A percentile compares a stretch with the other conserved stretches of the same genome.
These are phyloP conservation scores for Copsychus sechellarum DNA, from an alignment of 2,113 vertebrate species.

Conservation along the genomic window DNA sequence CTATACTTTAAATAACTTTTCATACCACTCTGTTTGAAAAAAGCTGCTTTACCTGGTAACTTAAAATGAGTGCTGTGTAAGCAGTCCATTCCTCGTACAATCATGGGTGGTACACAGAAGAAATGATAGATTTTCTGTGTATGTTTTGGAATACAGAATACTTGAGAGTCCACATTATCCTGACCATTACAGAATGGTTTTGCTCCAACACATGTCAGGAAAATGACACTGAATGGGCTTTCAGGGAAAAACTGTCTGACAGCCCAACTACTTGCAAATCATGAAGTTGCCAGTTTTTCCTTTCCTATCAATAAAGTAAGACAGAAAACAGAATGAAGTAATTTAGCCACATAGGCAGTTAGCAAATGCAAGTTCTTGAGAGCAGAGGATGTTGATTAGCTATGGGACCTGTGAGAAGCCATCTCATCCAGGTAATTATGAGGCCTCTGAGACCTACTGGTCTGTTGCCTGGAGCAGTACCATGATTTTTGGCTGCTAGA, in stretches of 20 bases:
- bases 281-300: neutral
- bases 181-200: neutral
- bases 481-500: neutral
- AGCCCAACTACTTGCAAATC: neutral
- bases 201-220: neutral
- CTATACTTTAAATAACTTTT: neutral
- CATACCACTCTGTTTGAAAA: neutral
- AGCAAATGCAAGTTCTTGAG: neutral
- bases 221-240: neutral
- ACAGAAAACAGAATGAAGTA: neutral
- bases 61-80: neutral
- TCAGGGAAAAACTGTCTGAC: neutral
- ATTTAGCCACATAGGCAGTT: neutral
- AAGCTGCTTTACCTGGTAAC: neutral
- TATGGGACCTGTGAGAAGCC: neutral
- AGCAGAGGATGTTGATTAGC: neutral
- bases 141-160: neutral
- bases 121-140: neutral
- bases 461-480: neutral
- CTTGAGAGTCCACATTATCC: neutral
- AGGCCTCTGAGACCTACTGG: neutral
- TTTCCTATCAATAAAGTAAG: neutral
- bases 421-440: neutral
- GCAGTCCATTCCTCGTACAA: neutral
- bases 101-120: neutral